phyloP scores from a whole-genome alignment of 1,140 invertebrate genomes.

The Caenorhabditis inopinata region DNA sequence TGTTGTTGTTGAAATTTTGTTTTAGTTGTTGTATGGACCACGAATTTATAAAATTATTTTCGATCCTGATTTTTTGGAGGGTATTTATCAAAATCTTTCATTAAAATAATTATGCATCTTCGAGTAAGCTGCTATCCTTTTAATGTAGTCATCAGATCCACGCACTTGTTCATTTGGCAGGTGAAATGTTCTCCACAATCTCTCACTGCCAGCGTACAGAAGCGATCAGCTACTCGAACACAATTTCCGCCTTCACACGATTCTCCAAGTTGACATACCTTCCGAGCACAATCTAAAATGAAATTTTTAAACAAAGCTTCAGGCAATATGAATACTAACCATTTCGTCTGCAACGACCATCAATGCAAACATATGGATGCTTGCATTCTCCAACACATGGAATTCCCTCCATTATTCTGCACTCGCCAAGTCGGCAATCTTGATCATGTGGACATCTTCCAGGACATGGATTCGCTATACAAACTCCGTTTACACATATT shows the following conservation, averaged over 20 bases:
- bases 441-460: slow-evolving; percentile 47
- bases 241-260: slow-evolving; percentile 60
- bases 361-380: slow-evolving; percentile 55
- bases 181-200: slow-evolving; percentile 61
- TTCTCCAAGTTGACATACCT: slow-evolving; percentile 65
- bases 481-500: slow-evolving; percentile 42
- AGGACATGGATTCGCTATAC: slow-evolving; percentile 38
- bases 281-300: slow-evolving; percentile 55
- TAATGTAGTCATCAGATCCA: slow-evolving; percentile 43
- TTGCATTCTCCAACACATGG: slow-evolving; percentile 52
- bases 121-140: not conserved
- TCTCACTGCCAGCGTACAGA: slow-evolving; percentile 52
- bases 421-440: slow-evolving; percentile 49
- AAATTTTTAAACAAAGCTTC: not conserved
- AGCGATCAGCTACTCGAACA: slow-evolving; percentile 57
- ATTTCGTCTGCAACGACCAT: slow-evolving; percentile 57
- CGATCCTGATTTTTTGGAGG: too few relatives aligned
- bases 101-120: too few relatives aligned
- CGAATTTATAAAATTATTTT: too few relatives aligned
- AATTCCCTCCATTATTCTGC: slow-evolving; percentile 40
- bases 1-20: not conserved
- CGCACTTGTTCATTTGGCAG: slow-evolving; percentile 53
- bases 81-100: too few relatives aligned
- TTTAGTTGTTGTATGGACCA: too few relatives aligned
- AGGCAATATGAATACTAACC: slow-evolving; percentile 32